A percentile compares a stretch with the other conserved stretches of the same genome.
Evolutionary conservation across 2,113 vertebrate species (phyloP).

Genomic region (Serilophus lunatus): DNA sequence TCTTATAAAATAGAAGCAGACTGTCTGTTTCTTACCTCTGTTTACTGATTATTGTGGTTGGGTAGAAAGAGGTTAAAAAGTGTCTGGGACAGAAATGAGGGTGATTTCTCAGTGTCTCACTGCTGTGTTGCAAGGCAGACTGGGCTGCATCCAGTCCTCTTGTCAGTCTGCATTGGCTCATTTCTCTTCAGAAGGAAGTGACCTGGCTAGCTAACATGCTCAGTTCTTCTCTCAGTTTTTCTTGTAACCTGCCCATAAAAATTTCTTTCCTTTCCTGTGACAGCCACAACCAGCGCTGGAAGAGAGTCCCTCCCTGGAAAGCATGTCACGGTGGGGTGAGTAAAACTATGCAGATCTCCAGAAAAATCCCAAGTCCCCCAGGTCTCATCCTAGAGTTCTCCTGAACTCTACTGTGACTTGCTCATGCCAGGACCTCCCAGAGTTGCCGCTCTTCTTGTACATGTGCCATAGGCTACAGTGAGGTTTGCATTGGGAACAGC

Average conservation of each 20-base stretch:
- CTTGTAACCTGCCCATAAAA: neutral
- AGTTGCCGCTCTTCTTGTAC: accelerated
- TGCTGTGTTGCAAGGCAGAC: neutral
- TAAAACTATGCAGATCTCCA: neutral
- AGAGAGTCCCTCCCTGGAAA: neutral
- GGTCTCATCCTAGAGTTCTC: neutral
- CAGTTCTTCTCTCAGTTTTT: neutral
- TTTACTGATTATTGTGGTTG: neutral
- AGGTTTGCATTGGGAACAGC: neutral
- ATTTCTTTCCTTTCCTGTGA: neutral
- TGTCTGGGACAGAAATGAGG: neutral
- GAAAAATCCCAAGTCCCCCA: neutral
- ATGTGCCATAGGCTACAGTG: neutral
- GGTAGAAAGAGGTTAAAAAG: neutral
- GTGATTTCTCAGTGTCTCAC: neutral
- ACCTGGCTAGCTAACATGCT: neutral
- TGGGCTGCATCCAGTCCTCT: neutral
- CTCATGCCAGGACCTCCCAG: neutral
- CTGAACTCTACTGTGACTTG: neutral
- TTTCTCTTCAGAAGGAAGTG: neutral
- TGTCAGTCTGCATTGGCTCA: neutral
- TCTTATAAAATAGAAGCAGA: neutral
- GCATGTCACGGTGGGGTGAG: accelerated
- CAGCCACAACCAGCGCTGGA: neutral
- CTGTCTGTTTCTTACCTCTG: neutral